These are phyloP conservation scores for Gerosis bhagava DNA, from an alignment of 2,888 invertebrate genomes.

Conservation along the genomic window DNA sequence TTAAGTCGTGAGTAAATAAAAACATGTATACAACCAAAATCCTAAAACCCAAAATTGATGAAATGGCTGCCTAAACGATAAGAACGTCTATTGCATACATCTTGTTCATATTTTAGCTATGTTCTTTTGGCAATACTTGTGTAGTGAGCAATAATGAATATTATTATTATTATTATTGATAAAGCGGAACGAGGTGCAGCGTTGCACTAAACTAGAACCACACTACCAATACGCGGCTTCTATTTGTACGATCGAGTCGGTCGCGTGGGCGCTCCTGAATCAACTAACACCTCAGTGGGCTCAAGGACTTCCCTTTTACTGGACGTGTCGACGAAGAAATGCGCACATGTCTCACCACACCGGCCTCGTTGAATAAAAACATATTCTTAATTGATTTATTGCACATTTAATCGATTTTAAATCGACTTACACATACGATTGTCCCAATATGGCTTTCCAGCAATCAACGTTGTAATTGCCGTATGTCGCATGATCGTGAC, in stretches of 20 bases:
- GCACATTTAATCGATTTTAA: conserved; percentile 18
- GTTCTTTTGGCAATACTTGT: too few species aligned
- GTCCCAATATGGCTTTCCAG: conserved; percentile 19
- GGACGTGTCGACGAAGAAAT: conserved; percentile 51
- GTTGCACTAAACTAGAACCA: conserved; percentile 24
- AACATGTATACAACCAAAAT: too few species aligned
- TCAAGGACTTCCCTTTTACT: conserved; percentile 77
- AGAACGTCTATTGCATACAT: too few species aligned
- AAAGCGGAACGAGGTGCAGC: conserved; percentile 9
- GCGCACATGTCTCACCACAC: conserved; percentile 28
- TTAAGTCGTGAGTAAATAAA: too few species aligned
- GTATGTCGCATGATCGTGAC: conserved; percentile 8
- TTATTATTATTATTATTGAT: too few species aligned
- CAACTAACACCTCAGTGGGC: conserved; percentile 55
- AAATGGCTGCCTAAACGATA: too few species aligned
- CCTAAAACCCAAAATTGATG: too few species aligned
- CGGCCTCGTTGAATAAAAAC: conserved; percentile 20
- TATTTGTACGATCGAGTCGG: too few species aligned
- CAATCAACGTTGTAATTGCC: conserved; percentile 21
- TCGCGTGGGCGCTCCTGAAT: conserved; percentile 71
- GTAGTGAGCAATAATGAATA: too few species aligned
- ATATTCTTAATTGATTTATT: conserved; percentile 18
- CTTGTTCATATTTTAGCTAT: too few species aligned
- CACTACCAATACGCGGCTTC: neutral
- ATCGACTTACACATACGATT: conserved; percentile 18